These are phyloP conservation scores for Brachypodius melanocephalos DNA, from an alignment of 2,113 vertebrate species.

Conservation along the genomic window DNA sequence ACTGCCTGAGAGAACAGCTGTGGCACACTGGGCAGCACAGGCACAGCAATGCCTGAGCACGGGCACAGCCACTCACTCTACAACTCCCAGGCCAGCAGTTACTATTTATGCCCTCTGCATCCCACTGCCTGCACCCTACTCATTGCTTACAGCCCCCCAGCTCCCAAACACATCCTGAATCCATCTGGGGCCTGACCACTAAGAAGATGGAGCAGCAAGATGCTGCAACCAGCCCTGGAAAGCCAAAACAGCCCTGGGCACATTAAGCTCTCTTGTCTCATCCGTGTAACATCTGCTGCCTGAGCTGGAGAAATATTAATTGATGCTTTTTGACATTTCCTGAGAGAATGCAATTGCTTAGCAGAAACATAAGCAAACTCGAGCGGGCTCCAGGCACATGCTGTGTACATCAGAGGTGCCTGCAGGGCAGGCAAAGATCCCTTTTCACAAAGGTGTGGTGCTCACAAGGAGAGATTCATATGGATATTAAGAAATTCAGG, in stretches of 20 bases:
- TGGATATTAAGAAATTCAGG: neutral
- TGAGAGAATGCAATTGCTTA: neutral
- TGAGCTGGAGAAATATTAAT: neutral
- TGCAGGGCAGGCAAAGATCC: neutral
- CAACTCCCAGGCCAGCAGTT: neutral
- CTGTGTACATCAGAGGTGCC: neutral
- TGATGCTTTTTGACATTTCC: constrained; percentile 22
- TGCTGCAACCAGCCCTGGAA: neutral
- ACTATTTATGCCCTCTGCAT: neutral
- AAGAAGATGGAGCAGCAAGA: neutral
- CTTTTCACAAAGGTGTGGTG: neutral
- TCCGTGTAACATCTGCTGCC: neutral
- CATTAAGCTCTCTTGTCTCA: neutral
- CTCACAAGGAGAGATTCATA: neutral
- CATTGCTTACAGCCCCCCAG: neutral
- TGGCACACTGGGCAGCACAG: neutral
- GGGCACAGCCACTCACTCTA: neutral
- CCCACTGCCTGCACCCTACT: neutral
- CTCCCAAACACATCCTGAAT: neutral
- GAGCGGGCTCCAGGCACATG: neutral
- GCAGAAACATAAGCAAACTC: neutral
- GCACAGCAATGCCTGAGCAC: neutral
- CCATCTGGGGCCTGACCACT: neutral
- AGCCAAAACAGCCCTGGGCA: neutral
- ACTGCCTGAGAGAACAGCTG: neutral